Percentiles rank a stretch among this genome's conserved stretches.
These are phyloP conservation scores for Cyrtodaria siliqua DNA, from an alignment of 2,888 invertebrate genomes.

Conservation along the genomic window DNA sequence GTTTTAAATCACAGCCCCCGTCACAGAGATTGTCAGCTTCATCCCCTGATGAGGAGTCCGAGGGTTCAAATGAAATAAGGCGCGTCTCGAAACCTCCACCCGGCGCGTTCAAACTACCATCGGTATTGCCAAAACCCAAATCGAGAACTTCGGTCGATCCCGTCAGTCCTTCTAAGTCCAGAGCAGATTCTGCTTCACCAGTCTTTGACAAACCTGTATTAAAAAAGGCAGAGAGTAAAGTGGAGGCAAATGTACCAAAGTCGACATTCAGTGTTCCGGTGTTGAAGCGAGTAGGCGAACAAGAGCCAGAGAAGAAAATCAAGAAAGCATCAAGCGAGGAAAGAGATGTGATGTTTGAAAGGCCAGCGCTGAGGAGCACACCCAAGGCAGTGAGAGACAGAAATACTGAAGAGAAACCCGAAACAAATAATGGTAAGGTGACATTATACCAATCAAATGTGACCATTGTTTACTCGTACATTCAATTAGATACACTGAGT, in stretches of 20 bases:
- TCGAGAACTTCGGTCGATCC: neutral
- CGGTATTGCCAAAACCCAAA: conserved; percentile 25
- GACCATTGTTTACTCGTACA: too few species aligned
- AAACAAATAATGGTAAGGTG: conserved; percentile 7
- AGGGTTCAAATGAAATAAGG: conserved; percentile 23
- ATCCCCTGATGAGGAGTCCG: conserved; percentile 21
- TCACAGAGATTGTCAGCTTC: conserved; percentile 37
- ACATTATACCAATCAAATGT: too few species aligned
- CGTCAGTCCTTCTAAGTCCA: neutral
- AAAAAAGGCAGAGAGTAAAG: conserved; percentile 16
- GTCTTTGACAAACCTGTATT: conserved; percentile 46
- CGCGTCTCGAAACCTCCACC: conserved; percentile 59
- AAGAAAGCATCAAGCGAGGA: conserved; percentile 38
- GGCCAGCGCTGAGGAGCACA: conserved; percentile 51
- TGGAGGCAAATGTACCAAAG: neutral
- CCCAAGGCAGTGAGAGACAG: conserved; percentile 25
- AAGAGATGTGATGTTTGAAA: conserved; percentile 50
- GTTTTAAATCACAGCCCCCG: conserved; percentile 37
- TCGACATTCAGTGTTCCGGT: too few species aligned
- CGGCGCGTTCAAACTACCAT: conserved; percentile 56
- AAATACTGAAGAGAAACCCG: conserved; percentile 31
- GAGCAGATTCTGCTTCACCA: neutral
- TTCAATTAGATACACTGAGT: too few species aligned
- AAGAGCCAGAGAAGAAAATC: neutral
- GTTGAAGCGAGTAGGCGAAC: too few species aligned